Evolutionary conservation across 2,888 invertebrate genomes (phyloP), one percentile per base, ranked within the genome.

Genomic region (Scelioninae gen. 1): DNA sequence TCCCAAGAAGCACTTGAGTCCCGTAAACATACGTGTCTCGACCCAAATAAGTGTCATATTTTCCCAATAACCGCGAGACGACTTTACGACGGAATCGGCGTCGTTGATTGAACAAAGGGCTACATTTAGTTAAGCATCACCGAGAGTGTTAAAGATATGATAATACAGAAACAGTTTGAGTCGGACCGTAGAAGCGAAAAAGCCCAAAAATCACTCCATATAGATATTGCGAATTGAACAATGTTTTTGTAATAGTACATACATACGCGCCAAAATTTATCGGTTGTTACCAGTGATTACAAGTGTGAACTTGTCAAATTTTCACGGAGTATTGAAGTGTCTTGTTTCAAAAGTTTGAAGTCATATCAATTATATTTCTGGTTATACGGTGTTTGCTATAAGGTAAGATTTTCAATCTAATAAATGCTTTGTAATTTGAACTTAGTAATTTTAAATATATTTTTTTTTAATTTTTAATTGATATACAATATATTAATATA

Each of bases 251-350:
- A 45, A 45, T 45, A 9, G n/a, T n/a, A n/a, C n/a, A n/a, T n/a
- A n/a, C n/a, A n/a, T n/a, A n/a, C 45, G 9, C n/a, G 13, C 45
- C 45, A 45, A 45, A 45, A 45, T 45, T 45, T 6, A 45, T 45
- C 45, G 45, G 45, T 45, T 45, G 45, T 5, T 45, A 45, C 8
- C 13, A 13, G 45, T 45, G 45, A 6, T 45, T 9, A n/a, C 45
- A 45, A 45, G 45, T 45, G n/a, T n/a, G n/a, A n/a, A n/a, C 13
- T 45, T 45, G 45, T 45, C 45, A 45, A 45, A 45, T 45, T 45
- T 6, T 9, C 45, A 45, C 45, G 45, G 45, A 6, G 45, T n/a
- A n/a, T 45, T 45, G 45, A 45, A 45, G n/a, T n/a, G n/a, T n/a
- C 45, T 45, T 45, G 45, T 45, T 45, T 45, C 45, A 45, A 45